phyloP scores from a whole-genome alignment of 2,888 invertebrate species.

The Drepana falcataria region DNA sequence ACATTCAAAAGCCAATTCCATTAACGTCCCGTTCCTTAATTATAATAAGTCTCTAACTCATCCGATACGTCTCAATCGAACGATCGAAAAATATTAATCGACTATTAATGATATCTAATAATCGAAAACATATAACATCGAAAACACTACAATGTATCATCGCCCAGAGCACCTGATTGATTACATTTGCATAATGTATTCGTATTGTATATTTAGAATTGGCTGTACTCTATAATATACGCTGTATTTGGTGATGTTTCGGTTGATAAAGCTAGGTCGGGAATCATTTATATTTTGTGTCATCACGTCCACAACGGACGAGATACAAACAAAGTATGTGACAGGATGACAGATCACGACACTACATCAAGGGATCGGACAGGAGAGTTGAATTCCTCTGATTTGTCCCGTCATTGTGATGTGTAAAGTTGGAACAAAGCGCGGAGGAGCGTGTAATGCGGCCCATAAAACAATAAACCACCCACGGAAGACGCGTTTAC shows the following conservation, averaged over 20 bases:
- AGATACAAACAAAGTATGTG: slow-evolving; percentile 41
- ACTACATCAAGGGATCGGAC: slow-evolving; percentile 57
- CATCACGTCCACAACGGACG: slow-evolving; percentile 24
- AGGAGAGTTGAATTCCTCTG: slow-evolving; percentile 51
- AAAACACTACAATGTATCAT: slow-evolving; percentile 43
- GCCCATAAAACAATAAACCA: slow-evolving; percentile 70
- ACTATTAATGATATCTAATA: slow-evolving; percentile 40
- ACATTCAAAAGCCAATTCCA: slow-evolving; percentile 33
- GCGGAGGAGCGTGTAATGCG: slow-evolving; percentile 51
- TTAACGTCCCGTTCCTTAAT: slow-evolving; percentile 30
- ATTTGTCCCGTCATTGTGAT: slow-evolving; percentile 55
- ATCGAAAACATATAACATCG: slow-evolving; percentile 25
- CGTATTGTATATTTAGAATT: slow-evolving; percentile 24
- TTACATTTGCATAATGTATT: slow-evolving; percentile 43
- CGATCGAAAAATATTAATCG: slow-evolving; percentile 30
- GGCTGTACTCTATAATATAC: slow-evolving; percentile 5
- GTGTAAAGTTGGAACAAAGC: slow-evolving; percentile 40
- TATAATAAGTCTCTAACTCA: slow-evolving; percentile 32
- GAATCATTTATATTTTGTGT: slow-evolving; percentile 12
- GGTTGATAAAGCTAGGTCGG: background rate
- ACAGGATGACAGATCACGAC: slow-evolving; percentile 61
- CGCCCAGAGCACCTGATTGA: slow-evolving; percentile 24
- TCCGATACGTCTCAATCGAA: slow-evolving; percentile 36
- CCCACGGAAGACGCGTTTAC: slow-evolving; percentile 37
- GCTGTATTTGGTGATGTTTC: slow-evolving; percentile 5